Percentiles rank a stretch among this genome's conserved stretches.
These are phyloP conservation scores for Plodia interpunctella DNA, from an alignment of 1,140 invertebrate species.

Conservation along the genomic window DNA sequence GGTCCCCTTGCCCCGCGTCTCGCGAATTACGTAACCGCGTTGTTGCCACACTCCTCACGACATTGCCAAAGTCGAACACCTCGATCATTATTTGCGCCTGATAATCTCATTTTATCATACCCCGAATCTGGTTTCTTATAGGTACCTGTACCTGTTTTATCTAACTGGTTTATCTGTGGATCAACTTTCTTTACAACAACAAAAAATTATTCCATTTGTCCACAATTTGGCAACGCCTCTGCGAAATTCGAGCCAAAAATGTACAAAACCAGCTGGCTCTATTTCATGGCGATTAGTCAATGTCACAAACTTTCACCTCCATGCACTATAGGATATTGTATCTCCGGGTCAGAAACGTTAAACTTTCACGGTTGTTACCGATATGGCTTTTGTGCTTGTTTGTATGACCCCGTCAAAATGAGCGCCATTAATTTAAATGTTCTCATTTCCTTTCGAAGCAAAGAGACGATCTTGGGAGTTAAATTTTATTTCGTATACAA, in stretches of 20 bases:
- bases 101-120: slow-evolving; percentile 34
- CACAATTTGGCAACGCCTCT: slow-evolving; percentile 20
- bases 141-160: neutral
- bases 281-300: slow-evolving; percentile 46
- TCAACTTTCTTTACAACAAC: too few species aligned
- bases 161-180: neutral
- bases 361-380: slow-evolving; percentile 40
- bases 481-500: neutral
- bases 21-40: slow-evolving; percentile 56
- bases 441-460: neutral
- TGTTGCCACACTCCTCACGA: slow-evolving; percentile 57
- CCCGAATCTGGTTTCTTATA: slow-evolving; percentile 5
- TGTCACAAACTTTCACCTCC: slow-evolving; percentile 58
- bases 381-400: slow-evolving; percentile 29
- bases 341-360: slow-evolving; percentile 29
- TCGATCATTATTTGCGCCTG: slow-evolving; percentile 44
- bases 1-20: slow-evolving; percentile 28
- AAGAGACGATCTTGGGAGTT: neutral
- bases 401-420: slow-evolving; percentile 29
- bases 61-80: slow-evolving; percentile 59
- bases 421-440: slow-evolving; percentile 23
- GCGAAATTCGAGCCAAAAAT: slow-evolving; percentile 25
- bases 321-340: slow-evolving; percentile 40
- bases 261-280: slow-evolving; percentile 25
- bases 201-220: neutral